Percentiles rank a stretch among this genome's conserved stretches.
Evolutionary conservation across 2,888 invertebrate genomes (phyloP).

Genomic region (Neocrepidodera transversa): DNA sequence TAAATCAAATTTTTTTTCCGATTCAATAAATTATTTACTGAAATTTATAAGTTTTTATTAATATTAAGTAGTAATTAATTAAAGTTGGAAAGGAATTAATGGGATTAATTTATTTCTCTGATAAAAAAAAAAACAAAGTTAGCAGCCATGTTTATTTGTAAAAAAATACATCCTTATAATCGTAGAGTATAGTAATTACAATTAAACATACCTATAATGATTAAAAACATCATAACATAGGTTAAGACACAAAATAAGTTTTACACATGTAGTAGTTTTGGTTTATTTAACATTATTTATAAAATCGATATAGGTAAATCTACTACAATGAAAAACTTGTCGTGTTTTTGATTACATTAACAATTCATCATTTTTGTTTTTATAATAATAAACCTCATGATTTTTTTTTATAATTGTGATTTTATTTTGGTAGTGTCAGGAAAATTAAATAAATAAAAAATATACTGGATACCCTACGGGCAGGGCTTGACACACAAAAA

Average conservation of each 20-base stretch:
- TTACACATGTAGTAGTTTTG: not conserved
- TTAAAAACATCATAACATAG: not conserved
- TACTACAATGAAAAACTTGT: too few species aligned
- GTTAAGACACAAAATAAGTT: not conserved
- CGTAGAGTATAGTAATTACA: slow-evolving; percentile 17
- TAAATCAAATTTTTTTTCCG: too few species aligned
- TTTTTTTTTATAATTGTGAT: too few species aligned
- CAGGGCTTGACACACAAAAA: too few species aligned
- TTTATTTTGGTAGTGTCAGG: too few species aligned
- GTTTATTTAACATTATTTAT: not conserved
- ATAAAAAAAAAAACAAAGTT: slow-evolving; percentile 38
- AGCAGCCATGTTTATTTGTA: slow-evolving; percentile 67
- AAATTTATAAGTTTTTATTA: too few species aligned
- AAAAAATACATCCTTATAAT: slow-evolving; percentile 64
- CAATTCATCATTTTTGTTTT: not conserved
- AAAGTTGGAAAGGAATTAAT: too few species aligned
- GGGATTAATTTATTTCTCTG: not conserved
- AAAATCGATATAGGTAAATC: not conserved
- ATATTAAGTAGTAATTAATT: too few species aligned
- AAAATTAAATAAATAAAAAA: too few species aligned
- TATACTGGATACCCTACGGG: too few species aligned
- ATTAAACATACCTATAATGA: slow-evolving; percentile 7
- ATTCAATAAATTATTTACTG: too few species aligned
- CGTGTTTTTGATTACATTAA: not conserved
- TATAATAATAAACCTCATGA: too few species aligned